Evolutionary conservation across 37 sponge, comb jelly and placozoan genomes (phyloP), one percentile per base, ranked within the genome.

Genomic region (Haliclona indistincta): DNA sequence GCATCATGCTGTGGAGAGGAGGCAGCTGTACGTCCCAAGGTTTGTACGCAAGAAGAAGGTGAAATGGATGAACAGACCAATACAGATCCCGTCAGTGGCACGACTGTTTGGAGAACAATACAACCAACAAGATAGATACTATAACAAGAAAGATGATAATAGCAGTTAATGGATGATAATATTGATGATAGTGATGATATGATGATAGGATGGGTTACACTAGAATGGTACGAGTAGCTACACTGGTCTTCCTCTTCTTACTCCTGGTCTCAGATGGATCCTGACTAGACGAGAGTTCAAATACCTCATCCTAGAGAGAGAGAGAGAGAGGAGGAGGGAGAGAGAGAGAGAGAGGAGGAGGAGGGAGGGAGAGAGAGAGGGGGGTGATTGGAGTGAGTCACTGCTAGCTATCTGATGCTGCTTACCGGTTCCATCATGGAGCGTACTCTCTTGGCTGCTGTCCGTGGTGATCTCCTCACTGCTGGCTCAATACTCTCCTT

Each of bases 401-500:
- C 44, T 44, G 52, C 42, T 25, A 2, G 30, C 2, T 34, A 10
- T 19, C 1, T 40, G 2, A 37, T 29, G 6, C 6, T 54, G 4
- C 61, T 67, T 40, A 82, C 80, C 74, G 72, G 73, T 42, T 89
- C 89, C 1, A 38, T 36, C 45, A 63, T 28, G 3, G 74, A 56
- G 10, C 79, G 49, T 13, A 33, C 74, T 45, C 89, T 23, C 33
- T 82, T 89, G 38, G 78, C 83, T 26, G 35, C 26, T 29, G 79
- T n/a, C 42, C 84, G 55, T 13, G 84, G 89, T 28, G 88, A 88
- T 19, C 83, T 54, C 41, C 88, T 64, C 42, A 88, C 82, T n/a
- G n/a, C n/a, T n/a, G n/a, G n/a, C n/a, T n/a, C n/a, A n/a, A n/a
- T n/a, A n/a, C n/a, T n/a, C n/a, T n/a, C n/a, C n/a, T n/a, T n/a